Base-by-base conservation (phyloP, 2,888 invertebrate species). In the Tubulanus polymorphus region DNA sequence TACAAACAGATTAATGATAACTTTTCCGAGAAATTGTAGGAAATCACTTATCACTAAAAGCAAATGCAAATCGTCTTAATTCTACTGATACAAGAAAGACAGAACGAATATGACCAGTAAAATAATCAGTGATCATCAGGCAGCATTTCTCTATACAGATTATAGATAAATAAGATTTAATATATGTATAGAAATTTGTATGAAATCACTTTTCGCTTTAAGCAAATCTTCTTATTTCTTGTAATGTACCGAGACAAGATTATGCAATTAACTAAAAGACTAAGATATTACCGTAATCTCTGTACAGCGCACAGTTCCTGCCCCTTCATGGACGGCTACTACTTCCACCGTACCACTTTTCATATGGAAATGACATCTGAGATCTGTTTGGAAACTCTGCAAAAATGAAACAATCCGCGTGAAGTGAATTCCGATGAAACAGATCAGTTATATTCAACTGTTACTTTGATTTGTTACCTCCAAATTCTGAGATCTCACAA, bases 401-500 rank as follows among this genome's bases (percentile, higher is more conserved):
- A 64, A 62, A 28, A 37, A 37, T n/a, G n/a, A n/a, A n/a, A n/a
- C n/a, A n/a, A n/a, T n/a, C n/a, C n/a, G n/a, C n/a, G n/a, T n/a
- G n/a, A n/a, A n/a, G n/a, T n/a, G n/a, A n/a, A n/a, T n/a, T n/a
- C n/a, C n/a, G n/a, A n/a, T n/a, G n/a, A n/a, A n/a, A n/a, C n/a
- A n/a, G n/a, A n/a, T n/a, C n/a, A n/a, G n/a, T n/a, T n/a, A n/a
- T 25, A 12, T 25, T 20, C 18, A n/a, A n/a, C 12, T 2, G 27
- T 18, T 6, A 5, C n/a, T n/a, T 27, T 5, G 15, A 20, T 28
- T 35, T 10, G 55, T 50, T 77, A 85, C 84, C 70, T 69, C 91
- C 75, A 95, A 92, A 76, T 94, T 93, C 75, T 93, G 91, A 66
- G 93, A 94, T 82, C 90, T 92, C 30, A 95, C 93, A 80, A 89